Evolutionary conservation across 2,888 invertebrate genomes (phyloP).

Genomic region (Drosophila picticornis): DNA sequence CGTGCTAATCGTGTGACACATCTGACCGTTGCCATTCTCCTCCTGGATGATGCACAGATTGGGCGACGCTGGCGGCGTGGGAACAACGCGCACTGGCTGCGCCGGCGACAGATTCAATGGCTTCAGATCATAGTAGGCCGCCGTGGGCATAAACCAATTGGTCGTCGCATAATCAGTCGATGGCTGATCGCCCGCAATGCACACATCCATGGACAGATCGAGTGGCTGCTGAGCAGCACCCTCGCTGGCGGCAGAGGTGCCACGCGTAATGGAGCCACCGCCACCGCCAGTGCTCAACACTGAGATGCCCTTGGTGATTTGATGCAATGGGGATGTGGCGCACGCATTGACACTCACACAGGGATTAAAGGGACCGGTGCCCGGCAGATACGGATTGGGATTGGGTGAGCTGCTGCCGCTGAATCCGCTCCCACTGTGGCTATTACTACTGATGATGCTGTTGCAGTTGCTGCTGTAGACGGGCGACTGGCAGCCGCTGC

Average conservation of each 20-base stretch:
- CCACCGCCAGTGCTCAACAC: conserved; percentile 89
- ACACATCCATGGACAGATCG: conserved; percentile 85
- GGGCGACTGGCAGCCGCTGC: conserved; percentile 86
- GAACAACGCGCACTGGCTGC: conserved; percentile 84
- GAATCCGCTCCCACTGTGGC: conserved; percentile 81
- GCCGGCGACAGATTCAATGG: conserved; percentile 85
- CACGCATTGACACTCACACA: conserved; percentile 62
- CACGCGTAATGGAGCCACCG: conserved; percentile 90
- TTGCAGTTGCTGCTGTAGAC: conserved; percentile 82
- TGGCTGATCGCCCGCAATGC: conserved; percentile 53
- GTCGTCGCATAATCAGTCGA: conserved; percentile 48
- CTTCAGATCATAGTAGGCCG: conserved; percentile 84
- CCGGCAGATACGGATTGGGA: conserved; percentile 83
- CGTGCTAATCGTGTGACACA: conserved; percentile 83
- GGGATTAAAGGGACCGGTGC: conserved; percentile 67
- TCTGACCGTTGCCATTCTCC: conserved; percentile 87
- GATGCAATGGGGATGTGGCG: conserved; percentile 88
- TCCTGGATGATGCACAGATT: conserved; percentile 92
- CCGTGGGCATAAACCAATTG: conserved; percentile 83
- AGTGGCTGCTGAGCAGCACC: conserved; percentile 82
- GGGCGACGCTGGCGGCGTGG: conserved; percentile 85
- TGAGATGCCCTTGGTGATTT: conserved; percentile 89
- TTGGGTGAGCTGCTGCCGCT: conserved; percentile 84
- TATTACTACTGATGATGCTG: conserved; percentile 67
- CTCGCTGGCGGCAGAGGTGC: conserved; percentile 87